Conservation (phyloP, 2,888 invertebrate species). For the Thereva unica region DNA sequence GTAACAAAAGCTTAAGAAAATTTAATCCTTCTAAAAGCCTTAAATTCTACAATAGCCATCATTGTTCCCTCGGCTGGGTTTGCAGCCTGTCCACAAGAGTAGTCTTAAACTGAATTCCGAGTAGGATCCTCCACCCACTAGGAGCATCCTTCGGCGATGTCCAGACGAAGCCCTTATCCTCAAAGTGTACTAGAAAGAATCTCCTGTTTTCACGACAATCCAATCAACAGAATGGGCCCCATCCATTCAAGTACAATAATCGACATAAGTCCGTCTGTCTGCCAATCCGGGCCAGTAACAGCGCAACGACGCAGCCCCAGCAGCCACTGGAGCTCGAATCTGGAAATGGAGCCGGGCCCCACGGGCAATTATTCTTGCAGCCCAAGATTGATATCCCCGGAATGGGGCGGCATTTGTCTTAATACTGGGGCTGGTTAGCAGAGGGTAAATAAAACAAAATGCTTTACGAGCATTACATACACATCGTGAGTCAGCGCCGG, state of each 20-base stretch:
- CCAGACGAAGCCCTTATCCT: background rate
- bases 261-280: background rate
- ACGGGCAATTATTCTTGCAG: conserved; percentile 27
- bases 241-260: conserved; percentile 19
- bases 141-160: too few species aligned
- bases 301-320: too few species aligned
- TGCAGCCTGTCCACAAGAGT: too few species aligned
- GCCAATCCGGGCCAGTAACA: background rate
- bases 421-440: conserved; percentile 15
- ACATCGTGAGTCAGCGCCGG: conserved; percentile 9
- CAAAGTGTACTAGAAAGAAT: background rate
- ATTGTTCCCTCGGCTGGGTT: too few species aligned
- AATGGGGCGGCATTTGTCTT: conserved; percentile 32
- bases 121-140: too few species aligned
- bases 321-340: background rate
- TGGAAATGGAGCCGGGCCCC: background rate
- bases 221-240: conserved; percentile 24
- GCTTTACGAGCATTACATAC: conserved; percentile 30
- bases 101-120: too few species aligned
- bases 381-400: conserved; percentile 24
- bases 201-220: conserved; percentile 2
- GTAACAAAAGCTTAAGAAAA: too few species aligned
- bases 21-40: too few species aligned
- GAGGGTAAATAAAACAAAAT: conserved; percentile 33
- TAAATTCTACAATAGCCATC: too few species aligned